Conservation (phyloP, 2,888 invertebrate species). For the Hypena proboscidalis region DNA sequence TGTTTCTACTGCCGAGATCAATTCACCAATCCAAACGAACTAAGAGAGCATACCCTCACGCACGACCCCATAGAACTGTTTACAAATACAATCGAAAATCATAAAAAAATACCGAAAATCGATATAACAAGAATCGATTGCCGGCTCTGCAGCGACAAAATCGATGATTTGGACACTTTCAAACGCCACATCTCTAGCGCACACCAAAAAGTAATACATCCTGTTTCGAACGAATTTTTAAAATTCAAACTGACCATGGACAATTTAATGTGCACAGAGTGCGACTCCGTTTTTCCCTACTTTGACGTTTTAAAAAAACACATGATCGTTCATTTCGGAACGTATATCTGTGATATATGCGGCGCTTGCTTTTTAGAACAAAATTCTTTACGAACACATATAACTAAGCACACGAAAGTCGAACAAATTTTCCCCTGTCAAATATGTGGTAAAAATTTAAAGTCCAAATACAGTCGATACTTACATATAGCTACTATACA, state of each 20-base stretch:
- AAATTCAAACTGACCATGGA: constrained; percentile 66
- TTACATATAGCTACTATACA: constrained; percentile 72
- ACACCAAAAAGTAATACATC: constrained; percentile 55
- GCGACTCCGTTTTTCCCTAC: constrained; percentile 53
- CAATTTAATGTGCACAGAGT: constrained; percentile 70
- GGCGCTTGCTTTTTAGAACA: constrained; percentile 78
- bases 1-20: constrained; percentile 76
- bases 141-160: constrained; percentile 65
- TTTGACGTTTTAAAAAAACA: constrained; percentile 72
- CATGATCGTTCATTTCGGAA: constrained; percentile 74
- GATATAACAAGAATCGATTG: constrained; percentile 76
- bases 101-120: constrained; percentile 74
- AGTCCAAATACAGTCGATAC: constrained; percentile 69
- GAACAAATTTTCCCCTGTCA: constrained; percentile 79
- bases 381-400: constrained; percentile 72
- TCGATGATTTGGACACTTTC: constrained; percentile 60
- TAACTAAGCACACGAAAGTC: constrained; percentile 70
- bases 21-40: constrained; percentile 69
- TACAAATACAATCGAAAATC: constrained; percentile 56
- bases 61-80: constrained; percentile 57
- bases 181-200: constrained; percentile 59
- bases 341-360: constrained; percentile 71
- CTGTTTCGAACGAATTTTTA: constrained; percentile 66
- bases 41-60: constrained; percentile 66
- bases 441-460: constrained; percentile 75